These are phyloP conservation scores for Artibeus lituratus DNA, from an alignment of 2,797 vertebrate genomes.

Conservation along the genomic window DNA sequence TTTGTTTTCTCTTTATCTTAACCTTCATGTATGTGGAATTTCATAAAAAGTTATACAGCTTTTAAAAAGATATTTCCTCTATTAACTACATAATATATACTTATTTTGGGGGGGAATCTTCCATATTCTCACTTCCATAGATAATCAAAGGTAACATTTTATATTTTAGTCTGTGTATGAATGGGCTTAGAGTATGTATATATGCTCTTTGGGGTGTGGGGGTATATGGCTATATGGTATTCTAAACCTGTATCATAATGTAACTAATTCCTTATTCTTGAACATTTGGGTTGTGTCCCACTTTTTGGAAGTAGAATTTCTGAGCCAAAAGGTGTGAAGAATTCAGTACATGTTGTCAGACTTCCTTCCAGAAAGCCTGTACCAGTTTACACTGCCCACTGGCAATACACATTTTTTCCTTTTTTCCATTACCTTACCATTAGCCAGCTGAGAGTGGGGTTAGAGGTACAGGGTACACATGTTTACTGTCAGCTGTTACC, in stretches of 20 bases:
- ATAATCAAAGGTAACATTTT: neutral
- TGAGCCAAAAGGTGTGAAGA: neutral
- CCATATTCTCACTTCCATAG: neutral
- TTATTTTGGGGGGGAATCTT: neutral
- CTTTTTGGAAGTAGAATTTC: neutral
- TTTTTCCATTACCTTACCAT: neutral
- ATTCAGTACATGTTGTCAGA: neutral
- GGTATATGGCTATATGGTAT: neutral
- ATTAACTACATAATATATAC: neutral
- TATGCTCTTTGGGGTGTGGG: neutral
- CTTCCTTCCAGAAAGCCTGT: neutral
- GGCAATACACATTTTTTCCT: neutral
- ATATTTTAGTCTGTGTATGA: neutral
- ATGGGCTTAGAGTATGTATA: neutral
- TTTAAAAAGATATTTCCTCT: neutral
- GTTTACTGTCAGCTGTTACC: neutral
- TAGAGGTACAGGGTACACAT: neutral
- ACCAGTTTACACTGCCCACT: neutral
- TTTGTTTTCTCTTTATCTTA: neutral
- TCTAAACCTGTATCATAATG: neutral
- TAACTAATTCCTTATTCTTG: conserved; percentile 19
- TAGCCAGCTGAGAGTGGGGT: neutral
- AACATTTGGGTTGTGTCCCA: neutral
- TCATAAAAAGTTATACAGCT: neutral
- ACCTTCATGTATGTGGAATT: neutral